Evolutionary conservation across 2,797 vertebrate genomes (phyloP).

Genomic region (Okamejei kenojei): DNA sequence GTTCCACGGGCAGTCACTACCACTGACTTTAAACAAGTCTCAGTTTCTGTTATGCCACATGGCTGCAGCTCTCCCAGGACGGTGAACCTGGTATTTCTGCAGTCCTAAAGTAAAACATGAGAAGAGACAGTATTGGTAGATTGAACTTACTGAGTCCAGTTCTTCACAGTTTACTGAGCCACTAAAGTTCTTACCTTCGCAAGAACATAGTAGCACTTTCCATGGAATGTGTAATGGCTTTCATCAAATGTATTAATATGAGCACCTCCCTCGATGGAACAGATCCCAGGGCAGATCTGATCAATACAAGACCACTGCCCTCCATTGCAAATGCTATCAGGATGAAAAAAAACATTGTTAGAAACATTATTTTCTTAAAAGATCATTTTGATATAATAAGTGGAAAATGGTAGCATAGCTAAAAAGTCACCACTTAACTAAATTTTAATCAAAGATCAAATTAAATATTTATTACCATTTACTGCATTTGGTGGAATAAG

Average conservation of each 20-base stretch:
- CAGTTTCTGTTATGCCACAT: conserved; percentile 61
- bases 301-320: conserved; percentile 60
- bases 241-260: conserved; percentile 65
- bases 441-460: neutral
- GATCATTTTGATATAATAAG: neutral
- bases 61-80: conserved; percentile 60
- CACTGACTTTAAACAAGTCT: conserved; percentile 61
- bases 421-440: neutral
- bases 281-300: conserved; percentile 54
- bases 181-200: conserved; percentile 57
- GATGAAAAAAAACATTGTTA: conserved; percentile 22
- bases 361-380: neutral
- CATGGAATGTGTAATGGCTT: conserved; percentile 58
- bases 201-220: conserved; percentile 64
- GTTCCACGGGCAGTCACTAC: conserved; percentile 50
- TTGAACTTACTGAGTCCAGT: neutral
- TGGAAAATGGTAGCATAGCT: neutral
- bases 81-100: conserved; percentile 50
- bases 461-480: conserved; percentile 53
- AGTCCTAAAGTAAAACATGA: conserved; percentile 49
- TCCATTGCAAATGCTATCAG: conserved; percentile 55
- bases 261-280: conserved; percentile 60
- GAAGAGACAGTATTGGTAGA: neutral
- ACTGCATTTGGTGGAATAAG: conserved; percentile 56
- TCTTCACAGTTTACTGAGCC: neutral